These are phyloP conservation scores for Aspidiotus rigidus DNA, from an alignment of 2,888 invertebrate genomes.

Conservation along the genomic window DNA sequence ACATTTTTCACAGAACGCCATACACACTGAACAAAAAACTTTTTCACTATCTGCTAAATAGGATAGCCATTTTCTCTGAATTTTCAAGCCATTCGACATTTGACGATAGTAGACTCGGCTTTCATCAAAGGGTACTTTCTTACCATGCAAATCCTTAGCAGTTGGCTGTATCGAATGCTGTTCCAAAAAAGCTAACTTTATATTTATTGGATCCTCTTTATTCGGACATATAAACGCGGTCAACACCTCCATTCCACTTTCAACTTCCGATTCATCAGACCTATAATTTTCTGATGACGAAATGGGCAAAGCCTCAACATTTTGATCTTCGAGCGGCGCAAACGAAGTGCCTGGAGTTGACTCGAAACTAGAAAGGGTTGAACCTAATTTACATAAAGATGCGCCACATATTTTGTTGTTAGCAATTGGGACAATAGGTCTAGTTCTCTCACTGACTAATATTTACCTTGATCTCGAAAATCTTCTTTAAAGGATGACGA, in stretches of 20 bases:
- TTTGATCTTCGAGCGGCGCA: neutral
- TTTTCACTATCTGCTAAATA: neutral
- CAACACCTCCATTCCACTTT: slow-evolving; percentile 2
- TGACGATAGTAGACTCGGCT: neutral
- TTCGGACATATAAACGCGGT: slow-evolving; percentile 13
- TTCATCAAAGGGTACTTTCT: slow-evolving; percentile 13
- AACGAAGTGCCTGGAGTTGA: neutral
- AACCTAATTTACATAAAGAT: neutral
- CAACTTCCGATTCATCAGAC: slow-evolving; percentile 4
- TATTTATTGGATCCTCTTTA: slow-evolving; percentile 9
- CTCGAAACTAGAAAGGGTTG: slow-evolving; percentile 1
- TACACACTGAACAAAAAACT: neutral
- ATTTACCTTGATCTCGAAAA: too few species aligned
- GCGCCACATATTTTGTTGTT: neutral
- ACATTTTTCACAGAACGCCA: neutral
- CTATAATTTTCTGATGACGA: neutral
- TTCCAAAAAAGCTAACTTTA: slow-evolving; percentile 24
- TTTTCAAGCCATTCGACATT: slow-evolving; percentile 1
- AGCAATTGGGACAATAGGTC: neutral
- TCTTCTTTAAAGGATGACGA: too few species aligned
- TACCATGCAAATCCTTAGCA: slow-evolving; percentile 17
- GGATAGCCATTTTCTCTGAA: neutral
- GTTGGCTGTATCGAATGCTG: slow-evolving; percentile 16
- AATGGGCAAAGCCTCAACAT: neutral
- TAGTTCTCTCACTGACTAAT: too few species aligned